A percentile compares a stretch with the other conserved stretches of the same genome.
Evolutionary conservation across 2,113 vertebrate genomes (phyloP).

Genomic region (Podocnemis expansa): DNA sequence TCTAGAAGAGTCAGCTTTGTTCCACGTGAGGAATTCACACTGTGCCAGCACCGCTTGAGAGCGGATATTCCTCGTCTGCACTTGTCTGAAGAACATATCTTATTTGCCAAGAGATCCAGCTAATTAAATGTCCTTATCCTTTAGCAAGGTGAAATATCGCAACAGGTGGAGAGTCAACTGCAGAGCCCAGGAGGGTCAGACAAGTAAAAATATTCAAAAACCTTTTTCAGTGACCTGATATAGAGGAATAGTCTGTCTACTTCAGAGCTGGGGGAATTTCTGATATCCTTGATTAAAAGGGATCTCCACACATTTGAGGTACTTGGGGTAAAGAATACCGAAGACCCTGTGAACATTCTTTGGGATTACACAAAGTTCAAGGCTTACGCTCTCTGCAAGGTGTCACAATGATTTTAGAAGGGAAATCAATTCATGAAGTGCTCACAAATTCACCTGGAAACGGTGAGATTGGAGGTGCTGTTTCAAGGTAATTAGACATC

Average conservation of each 20-base stretch:
- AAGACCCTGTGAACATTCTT: background rate
- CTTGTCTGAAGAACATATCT: background rate
- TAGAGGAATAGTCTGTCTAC: background rate
- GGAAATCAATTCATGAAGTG: background rate
- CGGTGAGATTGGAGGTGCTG: background rate
- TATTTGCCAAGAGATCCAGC: background rate
- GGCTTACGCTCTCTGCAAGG: background rate
- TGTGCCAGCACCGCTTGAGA: background rate
- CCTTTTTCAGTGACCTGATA: background rate
- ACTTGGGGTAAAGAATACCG: background rate
- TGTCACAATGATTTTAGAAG: background rate
- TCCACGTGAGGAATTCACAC: too few relatives aligned
- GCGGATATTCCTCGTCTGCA: background rate
- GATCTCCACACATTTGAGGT: background rate
- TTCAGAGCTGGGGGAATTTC: background rate
- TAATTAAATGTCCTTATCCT: background rate
- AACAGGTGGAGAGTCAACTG: background rate
- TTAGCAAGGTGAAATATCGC: background rate
- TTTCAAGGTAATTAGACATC: background rate
- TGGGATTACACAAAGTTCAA: background rate
- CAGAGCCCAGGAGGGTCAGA: background rate
- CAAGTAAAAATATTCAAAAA: background rate
- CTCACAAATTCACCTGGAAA: background rate
- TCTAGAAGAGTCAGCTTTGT: background rate
- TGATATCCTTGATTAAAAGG: background rate